Base-by-base conservation (phyloP, 2,113 vertebrate species). In the Poeciliopsis turrubarensis region DNA sequence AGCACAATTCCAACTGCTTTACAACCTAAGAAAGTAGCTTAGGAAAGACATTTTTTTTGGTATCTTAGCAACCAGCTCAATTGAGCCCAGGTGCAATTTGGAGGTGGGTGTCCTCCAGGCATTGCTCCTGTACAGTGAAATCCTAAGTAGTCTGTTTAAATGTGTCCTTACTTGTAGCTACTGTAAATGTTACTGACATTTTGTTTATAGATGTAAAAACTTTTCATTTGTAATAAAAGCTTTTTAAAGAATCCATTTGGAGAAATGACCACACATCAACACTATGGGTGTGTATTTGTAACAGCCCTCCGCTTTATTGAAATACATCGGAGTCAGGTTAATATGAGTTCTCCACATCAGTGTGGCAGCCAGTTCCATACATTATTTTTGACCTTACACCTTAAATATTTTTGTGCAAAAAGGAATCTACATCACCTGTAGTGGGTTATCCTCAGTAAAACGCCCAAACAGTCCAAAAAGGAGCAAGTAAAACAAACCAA, bases 331-430 rank as follows among this genome's bases (percentile, higher is more conserved):
- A 96, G 95, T 96, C 93, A 93, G 95, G 95, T 97, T 97, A 97
- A 97, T 96, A 97, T 95, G 93, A 93, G 95, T 95, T 95, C 94
- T 92, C 95, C 95, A 96, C 95, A 91, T 94, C 93, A 93, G 94
- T 91, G 81, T 95, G 95, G 95, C 86, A 94, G 93, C 88, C 93
- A 93, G 91, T 95, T 96, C 87, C 90, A 96, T 95, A 96, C 94
- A 95, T 93, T 92, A 92, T 90, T 93, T 93, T 94, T 92, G 95
- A 96, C 93, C 91, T 91, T 93, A 94, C 96, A 96, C 96, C 95
- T 97, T 97, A 97, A 97, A 97, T 98, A 98, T 95, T 95, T 89
- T 96, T 95, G 97, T 97, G 97, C 96, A 97, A 97, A 96, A 92
- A 92, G 96, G 94, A 96, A 95, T 96, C 95, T 95, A 96, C 94